These are phyloP conservation scores for Limnothrissa miodon DNA, from an alignment of 2,113 vertebrate species.

Conservation along the genomic window DNA sequence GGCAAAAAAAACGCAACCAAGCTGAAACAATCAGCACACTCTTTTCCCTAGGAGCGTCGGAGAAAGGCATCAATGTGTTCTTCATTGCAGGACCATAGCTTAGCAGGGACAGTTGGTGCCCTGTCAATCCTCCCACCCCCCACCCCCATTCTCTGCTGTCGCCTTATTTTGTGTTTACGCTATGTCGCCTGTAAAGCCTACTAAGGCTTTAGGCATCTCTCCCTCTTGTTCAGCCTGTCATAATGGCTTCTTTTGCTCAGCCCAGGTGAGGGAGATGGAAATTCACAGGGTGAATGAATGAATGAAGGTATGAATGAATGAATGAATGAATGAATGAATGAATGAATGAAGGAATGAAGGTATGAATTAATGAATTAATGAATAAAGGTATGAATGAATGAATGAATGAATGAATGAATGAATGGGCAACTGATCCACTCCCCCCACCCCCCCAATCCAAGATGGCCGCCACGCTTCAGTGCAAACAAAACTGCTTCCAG, in stretches of 20 bases:
- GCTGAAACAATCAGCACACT: constrained; percentile 10
- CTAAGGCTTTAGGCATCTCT: neutral
- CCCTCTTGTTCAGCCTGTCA: neutral
- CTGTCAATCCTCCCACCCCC: too few relatives aligned
- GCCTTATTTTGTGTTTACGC: neutral
- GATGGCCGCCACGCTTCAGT: constrained; percentile 51
- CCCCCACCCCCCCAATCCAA: constrained; percentile 36
- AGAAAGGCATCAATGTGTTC: constrained; percentile 3
- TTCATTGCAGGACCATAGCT: neutral
- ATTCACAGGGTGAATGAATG: neutral
- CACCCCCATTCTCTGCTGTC: too few relatives aligned
- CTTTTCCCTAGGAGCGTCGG: neutral
- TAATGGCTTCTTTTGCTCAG: constrained; percentile 1
- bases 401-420: constrained; percentile 16
- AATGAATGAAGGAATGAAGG: constrained; percentile 11
- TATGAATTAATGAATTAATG: constrained; percentile 19
- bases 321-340: too few relatives aligned
- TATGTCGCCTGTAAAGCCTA: neutral
- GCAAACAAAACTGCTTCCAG: constrained; percentile 60
- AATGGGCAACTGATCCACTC: constrained; percentile 21
- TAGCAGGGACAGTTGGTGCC: neutral
- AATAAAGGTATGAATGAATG: too few relatives aligned
- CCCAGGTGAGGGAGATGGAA: neutral
- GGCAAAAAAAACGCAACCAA: neutral
- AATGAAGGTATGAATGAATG: constrained; percentile 27